Evolutionary conservation across 1,140 invertebrate genomes (phyloP), one percentile per base, ranked within the genome.

Genomic region (Episyrphus balteatus): DNA sequence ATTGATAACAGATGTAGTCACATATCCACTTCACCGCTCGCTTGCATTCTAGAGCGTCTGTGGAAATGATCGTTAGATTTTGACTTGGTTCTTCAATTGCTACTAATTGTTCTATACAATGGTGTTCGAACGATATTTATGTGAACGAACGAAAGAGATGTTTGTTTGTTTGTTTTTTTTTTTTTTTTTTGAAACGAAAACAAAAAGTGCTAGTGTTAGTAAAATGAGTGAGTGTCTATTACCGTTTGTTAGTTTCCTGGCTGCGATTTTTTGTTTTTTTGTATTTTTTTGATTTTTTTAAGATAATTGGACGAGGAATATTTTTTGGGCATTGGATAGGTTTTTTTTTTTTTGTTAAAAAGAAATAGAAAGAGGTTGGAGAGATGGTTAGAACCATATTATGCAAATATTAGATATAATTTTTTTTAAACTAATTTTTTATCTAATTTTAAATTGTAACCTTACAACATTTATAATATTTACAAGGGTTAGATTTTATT

Each of bases 1-100:
- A 97, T 72, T 98, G 95, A 67, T 86, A 86, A 21, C 88, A 82
- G 56, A 99, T 97, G 67, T 97, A 98, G 73, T 98, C 92, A 71
- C 92, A 94, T 44, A 98, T 80, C 92, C 94, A 94, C 66, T 95
- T 92, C 5, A 98, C 89, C n/a, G 91, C 88, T 59, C 92, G 74
- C 73, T 89, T 88, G 64, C 88, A 89, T 68, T 92, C 88, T 51
- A 88, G 69, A 41, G 83, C 83, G 74, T 91, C 86, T 88, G 60
- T 60, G 55, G 62, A 65, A 58, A 66, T 62, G 57, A 67, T 67
- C 55, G 60, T 67, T 65, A 65, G 51, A 68, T 65, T 65, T 61
- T 61, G 62, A 51, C 59, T 65, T 61, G 62, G 59, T 61, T 65
- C 60, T 55, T 64, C 58, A 54, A 66, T 66, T 66, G 61, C 66